These are phyloP conservation scores for Gastracanthus pulcherrimus DNA, from an alignment of 2,888 invertebrate genomes.

Conservation along the genomic window DNA sequence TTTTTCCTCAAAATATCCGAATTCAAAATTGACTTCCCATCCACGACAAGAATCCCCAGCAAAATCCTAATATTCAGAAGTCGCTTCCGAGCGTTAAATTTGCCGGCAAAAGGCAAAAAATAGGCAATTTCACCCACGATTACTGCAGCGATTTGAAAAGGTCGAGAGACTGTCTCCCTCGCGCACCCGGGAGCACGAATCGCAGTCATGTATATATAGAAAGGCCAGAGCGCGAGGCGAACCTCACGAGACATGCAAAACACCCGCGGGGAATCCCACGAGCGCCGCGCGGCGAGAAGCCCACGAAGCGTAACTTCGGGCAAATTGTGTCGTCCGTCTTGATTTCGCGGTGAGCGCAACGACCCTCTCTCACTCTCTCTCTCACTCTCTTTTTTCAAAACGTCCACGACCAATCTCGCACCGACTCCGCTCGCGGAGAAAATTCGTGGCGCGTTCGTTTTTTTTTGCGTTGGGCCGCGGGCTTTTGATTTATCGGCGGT, in stretches of 20 bases:
- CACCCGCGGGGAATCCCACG: slow-evolving; percentile 28
- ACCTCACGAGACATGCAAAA: slow-evolving; percentile 50
- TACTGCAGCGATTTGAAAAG: background rate
- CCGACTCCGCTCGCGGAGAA: no score
- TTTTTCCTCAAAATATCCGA: background rate
- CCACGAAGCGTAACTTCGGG: slow-evolving; percentile 32
- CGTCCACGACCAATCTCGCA: background rate
- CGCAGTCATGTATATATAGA: no score
- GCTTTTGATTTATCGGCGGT: slow-evolving; percentile 33
- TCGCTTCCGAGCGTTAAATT: background rate
- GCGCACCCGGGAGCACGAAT: background rate
- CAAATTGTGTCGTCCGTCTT: slow-evolving; percentile 56
- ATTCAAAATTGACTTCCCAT: background rate
- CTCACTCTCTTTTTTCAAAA: background rate
- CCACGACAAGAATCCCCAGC: background rate
- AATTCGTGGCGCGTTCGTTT: background rate
- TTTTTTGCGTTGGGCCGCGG: background rate
- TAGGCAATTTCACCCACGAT: background rate
- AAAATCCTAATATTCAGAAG: no score
- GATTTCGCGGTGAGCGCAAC: slow-evolving; percentile 27
- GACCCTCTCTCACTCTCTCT: background rate
- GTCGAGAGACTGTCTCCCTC: background rate
- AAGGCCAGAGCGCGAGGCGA: no score
- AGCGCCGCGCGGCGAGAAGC: background rate
- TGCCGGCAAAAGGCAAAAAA: background rate